Percentiles rank a stretch among this genome's conserved stretches.
phyloP scores from a whole-genome alignment of 1,140 invertebrate genomes.

The Argopecten irradians region DNA sequence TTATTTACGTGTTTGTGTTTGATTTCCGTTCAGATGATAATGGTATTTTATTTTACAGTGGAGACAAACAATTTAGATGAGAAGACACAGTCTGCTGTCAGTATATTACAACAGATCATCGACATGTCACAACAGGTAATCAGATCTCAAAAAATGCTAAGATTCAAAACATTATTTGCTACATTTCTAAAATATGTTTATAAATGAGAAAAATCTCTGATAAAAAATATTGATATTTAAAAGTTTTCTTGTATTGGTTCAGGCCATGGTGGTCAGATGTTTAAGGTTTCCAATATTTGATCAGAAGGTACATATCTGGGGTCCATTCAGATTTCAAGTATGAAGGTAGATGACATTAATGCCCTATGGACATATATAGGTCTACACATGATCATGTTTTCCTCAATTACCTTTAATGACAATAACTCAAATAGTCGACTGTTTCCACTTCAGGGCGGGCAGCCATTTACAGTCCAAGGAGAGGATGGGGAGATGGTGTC shows the following conservation, averaged over 20 bases:
- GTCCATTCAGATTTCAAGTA: no score
- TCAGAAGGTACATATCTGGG: no score
- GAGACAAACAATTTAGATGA: conserved; percentile 58
- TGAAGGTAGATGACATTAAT: no score
- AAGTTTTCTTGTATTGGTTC: no score
- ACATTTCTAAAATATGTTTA: no score
- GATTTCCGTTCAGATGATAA: conserved; percentile 5
- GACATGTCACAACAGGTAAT: conserved; percentile 68
- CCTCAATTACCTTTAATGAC: no score
- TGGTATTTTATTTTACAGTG: conserved; percentile 11
- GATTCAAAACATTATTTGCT: no score
- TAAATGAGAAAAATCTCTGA: no score
- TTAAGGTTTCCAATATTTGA: no score
- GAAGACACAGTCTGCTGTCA: conserved; percentile 71
- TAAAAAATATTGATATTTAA: background rate
- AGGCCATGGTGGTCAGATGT: no score
- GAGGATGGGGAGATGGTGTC: conserved; percentile 68
- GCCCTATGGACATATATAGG: no score
- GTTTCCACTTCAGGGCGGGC: conserved; percentile 25
- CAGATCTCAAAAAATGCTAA: background rate
- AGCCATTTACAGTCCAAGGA: conserved; percentile 66
- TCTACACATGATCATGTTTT: no score
- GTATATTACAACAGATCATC: conserved; percentile 73
- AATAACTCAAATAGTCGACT: background rate
- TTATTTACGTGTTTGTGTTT: background rate